Evolutionary conservation across 2,888 invertebrate genomes (phyloP).

Genomic region (Gymnoscelis rufifasciata): DNA sequence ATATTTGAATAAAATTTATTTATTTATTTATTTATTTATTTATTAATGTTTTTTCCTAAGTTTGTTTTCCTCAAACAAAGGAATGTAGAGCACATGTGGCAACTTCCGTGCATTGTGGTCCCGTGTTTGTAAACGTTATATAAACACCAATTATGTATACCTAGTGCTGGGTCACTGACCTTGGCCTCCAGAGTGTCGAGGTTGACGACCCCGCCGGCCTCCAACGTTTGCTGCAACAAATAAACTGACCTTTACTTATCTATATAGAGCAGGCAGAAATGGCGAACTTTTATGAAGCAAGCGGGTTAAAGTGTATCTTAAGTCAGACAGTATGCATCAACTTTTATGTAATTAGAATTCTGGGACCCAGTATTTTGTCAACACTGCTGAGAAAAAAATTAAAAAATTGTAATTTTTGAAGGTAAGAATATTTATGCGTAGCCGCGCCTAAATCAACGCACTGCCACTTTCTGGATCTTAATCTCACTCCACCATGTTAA

Average conservation of each 20-base stretch:
- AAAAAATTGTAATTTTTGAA: too few species aligned
- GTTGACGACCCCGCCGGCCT: constrained; percentile 82
- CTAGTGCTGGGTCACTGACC: constrained; percentile 69
- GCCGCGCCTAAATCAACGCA: too few species aligned
- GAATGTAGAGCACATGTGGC: constrained; percentile 21
- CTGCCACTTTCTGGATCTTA: too few species aligned
- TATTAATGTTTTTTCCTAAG: too few species aligned
- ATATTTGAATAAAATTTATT: too few species aligned
- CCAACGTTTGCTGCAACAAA: constrained; percentile 75
- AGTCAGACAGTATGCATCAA: too few species aligned
- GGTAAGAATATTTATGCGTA: too few species aligned
- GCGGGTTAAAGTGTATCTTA: too few species aligned
- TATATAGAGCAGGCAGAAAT: constrained; percentile 15
- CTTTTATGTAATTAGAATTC: too few species aligned
- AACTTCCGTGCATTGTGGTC: constrained; percentile 25
- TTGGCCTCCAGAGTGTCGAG: constrained; percentile 88
- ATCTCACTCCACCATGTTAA: too few species aligned
- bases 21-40: not conserved
- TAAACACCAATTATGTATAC: constrained; percentile 20
- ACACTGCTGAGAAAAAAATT: too few species aligned
- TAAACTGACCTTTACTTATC: constrained; percentile 24
- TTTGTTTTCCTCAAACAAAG: not conserved
- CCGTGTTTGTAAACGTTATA: constrained; percentile 16
- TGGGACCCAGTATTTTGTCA: too few species aligned
- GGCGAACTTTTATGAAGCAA: not conserved